Base-by-base conservation (phyloP, 2,797 vertebrate genomes). In the Tapirus indicus region DNA sequence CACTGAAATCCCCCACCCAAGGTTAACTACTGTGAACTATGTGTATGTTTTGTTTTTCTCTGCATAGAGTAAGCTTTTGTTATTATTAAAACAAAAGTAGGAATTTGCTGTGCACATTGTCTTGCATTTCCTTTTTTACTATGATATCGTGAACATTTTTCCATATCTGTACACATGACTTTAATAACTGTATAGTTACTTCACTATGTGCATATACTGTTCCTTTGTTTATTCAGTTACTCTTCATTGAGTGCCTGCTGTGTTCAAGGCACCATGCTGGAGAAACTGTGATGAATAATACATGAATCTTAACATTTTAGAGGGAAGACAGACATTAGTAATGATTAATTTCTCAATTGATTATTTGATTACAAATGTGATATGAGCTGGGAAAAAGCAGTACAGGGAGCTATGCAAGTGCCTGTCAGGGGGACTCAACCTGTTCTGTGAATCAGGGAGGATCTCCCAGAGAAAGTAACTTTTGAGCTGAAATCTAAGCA, bases 281-380 rank as follows among this genome's bases (percentile, higher is more conserved):
- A 66, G 35, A 88, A 93, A 21, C 32, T 54, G 1, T 60, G 38
- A 69, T 78, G 68, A 92, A 69, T 78, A 95, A 80, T 71, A 68
- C 47, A 68, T 12, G 52, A 84, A 79, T 8, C 75, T 88, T 84
- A 56, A 56, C 5, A n/a, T 80, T 92, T 91, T 88, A 71, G 2
- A 71, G 12, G 72, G 35, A 74, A 92, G 44, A 54, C 35, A 82
- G 68, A 75, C 23, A 27, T 92, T 96, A 79, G 78, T 90, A 86
- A 86, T 64, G 35, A 82, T 86, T 92, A 74, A 96, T 90, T 93
- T 89, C 52, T 95, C 44, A 90, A 66, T 62, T 88, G 44, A 82
- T 69, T 52, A 85, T 85, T 89, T 97, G 80, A 54, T 85, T 95
- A 64, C 38, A 68, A 71, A 71, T 89, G 13, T 69, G 60, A 79